Conservation (phyloP, 2,797 vertebrate species). For the Amniataba percoides region DNA sequence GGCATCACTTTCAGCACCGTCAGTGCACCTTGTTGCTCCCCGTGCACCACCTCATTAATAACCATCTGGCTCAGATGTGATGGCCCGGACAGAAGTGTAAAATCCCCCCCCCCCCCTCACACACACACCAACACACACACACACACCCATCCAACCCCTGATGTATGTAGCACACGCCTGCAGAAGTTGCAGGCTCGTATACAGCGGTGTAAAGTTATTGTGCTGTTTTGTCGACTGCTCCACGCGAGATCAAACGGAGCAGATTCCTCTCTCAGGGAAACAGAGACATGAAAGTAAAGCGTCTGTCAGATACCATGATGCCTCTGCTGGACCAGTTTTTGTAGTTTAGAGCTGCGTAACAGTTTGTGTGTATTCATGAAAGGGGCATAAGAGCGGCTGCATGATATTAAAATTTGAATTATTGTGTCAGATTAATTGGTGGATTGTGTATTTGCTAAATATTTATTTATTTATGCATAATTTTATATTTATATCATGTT, state of each 20-base stretch:
- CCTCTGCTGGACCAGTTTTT: neutral
- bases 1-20: conserved; percentile 32
- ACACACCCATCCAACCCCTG: no score
- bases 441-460: neutral
- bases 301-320: neutral
- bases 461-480: neutral
- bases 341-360: neutral
- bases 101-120: no score
- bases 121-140: no score
- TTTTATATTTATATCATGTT: neutral
- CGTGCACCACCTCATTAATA: conserved; percentile 56
- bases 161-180: conserved; percentile 12
- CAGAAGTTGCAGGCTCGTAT: neutral
- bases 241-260: neutral
- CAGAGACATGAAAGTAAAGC: neutral
- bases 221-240: conserved; percentile 2
- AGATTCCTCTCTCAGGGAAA: conserved; percentile 12
- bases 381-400: neutral
- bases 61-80: conserved; percentile 43
- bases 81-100: conserved; percentile 31
- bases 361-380: neutral
- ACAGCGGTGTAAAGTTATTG: neutral
- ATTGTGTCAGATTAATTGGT: neutral
- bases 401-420: conserved; percentile 7
- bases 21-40: conserved; percentile 33